Percentiles rank a stretch among this genome's conserved stretches.
Evolutionary conservation across 2,113 vertebrate species (phyloP).

Genomic region (Indicator maculatus): DNA sequence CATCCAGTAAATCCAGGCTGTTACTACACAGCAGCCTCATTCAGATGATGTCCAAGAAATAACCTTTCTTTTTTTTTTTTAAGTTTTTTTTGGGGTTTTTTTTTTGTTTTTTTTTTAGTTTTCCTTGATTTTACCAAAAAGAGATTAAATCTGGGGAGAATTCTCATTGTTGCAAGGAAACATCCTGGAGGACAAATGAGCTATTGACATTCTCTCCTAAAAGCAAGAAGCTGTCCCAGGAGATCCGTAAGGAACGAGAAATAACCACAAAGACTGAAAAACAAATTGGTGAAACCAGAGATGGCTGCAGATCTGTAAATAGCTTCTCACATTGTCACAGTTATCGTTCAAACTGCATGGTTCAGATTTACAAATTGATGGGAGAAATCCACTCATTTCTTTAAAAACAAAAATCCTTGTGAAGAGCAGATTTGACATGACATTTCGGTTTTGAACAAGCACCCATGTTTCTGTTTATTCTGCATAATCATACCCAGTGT

Average conservation of each 20-base stretch:
- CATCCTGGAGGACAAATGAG: constrained; percentile 71
- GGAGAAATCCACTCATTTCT: constrained; percentile 55
- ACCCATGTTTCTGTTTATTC: neutral
- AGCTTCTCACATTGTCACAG: constrained; percentile 58
- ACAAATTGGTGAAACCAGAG: constrained; percentile 80
- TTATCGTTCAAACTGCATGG: constrained; percentile 63
- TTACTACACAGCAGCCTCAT: neutral
- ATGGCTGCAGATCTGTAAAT: constrained; percentile 72
- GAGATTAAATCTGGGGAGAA: constrained; percentile 64
- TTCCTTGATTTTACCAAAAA: constrained; percentile 37
- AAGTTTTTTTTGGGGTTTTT: neutral
- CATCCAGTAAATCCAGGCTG: neutral
- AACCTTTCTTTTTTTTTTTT: neutral
- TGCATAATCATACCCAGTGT: neutral
- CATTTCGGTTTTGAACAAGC: constrained; percentile 31
- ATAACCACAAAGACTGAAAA: constrained; percentile 75
- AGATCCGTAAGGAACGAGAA: constrained; percentile 76
- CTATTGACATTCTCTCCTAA: constrained; percentile 79
- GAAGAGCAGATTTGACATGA: constrained; percentile 20
- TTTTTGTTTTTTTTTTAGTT: neutral
- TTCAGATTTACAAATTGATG: constrained; percentile 73
- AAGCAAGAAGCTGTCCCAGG: constrained; percentile 72
- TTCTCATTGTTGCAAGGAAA: constrained; percentile 56
- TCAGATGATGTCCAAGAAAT: neutral
- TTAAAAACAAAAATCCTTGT: neutral